phyloP scores from a whole-genome alignment of 1,140 invertebrate species.

The Nautilus pompilius region DNA sequence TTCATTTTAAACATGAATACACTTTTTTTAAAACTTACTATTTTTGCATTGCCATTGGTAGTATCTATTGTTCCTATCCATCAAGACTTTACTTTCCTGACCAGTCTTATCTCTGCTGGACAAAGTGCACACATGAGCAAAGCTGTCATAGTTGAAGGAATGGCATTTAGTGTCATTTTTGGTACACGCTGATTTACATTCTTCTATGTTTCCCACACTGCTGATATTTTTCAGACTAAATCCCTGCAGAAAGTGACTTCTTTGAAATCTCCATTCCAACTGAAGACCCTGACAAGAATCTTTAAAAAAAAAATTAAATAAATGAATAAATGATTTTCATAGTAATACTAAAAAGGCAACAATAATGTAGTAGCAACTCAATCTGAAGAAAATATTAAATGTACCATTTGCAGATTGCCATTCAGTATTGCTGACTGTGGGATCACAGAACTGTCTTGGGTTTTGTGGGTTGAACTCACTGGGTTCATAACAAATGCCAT shows the following conservation, averaged over 20 bases:
- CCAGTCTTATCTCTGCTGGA: slow-evolving; percentile 11
- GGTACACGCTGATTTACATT: slow-evolving; percentile 19
- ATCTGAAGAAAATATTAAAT: too few relatives aligned
- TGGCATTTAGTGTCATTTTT: slow-evolving; percentile 14
- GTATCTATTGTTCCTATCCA: too few relatives aligned
- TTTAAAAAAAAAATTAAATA: slow-evolving; percentile 9
- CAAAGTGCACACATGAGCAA: slow-evolving; percentile 19
- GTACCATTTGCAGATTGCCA: slow-evolving; percentile 32
- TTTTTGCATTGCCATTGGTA: slow-evolving; percentile 35
- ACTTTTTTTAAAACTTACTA: slow-evolving; percentile 27
- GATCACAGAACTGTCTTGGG: slow-evolving; percentile 25
- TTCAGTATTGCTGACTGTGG: slow-evolving; percentile 16
- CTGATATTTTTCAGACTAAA: not conserved
- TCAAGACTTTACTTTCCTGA: too few relatives aligned
- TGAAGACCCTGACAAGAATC: slow-evolving; percentile 33
- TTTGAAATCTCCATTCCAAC: slow-evolving; percentile 24
- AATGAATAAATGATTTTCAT: not conserved
- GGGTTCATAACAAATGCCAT: slow-evolving; percentile 28
- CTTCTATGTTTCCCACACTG: slow-evolving; percentile 1
- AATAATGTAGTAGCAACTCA: too few relatives aligned
- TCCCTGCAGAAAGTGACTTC: slow-evolving; percentile 5
- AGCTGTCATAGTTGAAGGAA: slow-evolving; percentile 19
- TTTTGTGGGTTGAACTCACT: slow-evolving; percentile 29
- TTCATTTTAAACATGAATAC: too few relatives aligned
- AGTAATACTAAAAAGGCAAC: too few relatives aligned